These are phyloP conservation scores for Sanderia malayensis DNA, from an alignment of 30 jellyfish, hydroid and myxozoan genomes.

Conservation along the genomic window DNA sequence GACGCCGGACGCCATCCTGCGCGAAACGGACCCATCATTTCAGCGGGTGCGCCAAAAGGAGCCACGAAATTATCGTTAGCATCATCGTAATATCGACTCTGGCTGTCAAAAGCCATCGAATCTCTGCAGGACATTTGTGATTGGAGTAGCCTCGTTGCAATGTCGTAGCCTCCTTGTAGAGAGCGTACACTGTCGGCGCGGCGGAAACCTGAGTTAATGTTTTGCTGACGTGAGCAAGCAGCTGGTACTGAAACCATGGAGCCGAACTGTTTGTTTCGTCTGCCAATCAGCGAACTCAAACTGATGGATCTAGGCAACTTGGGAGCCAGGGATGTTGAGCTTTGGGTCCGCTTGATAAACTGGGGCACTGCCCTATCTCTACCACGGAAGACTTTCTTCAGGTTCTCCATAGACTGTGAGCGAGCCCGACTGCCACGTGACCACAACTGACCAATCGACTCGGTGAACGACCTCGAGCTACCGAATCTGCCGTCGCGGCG, in stretches of 20 bases:
- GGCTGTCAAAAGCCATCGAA: neutral
- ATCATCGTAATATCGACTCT: conserved; percentile 1
- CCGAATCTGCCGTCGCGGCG: conserved; percentile 57
- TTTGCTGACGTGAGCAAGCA: conserved; percentile 30
- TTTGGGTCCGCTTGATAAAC: conserved; percentile 39
- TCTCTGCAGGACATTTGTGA: neutral
- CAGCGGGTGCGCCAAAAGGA: neutral
- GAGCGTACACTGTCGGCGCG: conserved; percentile 67
- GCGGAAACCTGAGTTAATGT: conserved; percentile 29
- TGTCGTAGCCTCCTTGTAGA: conserved; percentile 53
- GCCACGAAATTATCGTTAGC: neutral
- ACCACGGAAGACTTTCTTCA: conserved; percentile 34
- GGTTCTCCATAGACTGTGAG: conserved; percentile 61
- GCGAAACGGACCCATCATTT: conserved; percentile 30
- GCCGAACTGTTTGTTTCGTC: conserved; percentile 33
- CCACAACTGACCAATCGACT: conserved; percentile 47
- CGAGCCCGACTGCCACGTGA: conserved; percentile 65
- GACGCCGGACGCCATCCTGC: conserved; percentile 67
- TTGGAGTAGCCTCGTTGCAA: conserved; percentile 51
- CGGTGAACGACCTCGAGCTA: conserved; percentile 65
- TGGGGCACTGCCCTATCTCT: conserved; percentile 23
- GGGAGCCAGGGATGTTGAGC: conserved; percentile 38
- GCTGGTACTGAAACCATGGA: conserved; percentile 48
- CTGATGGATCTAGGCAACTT: conserved; percentile 52
- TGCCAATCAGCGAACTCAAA: conserved; percentile 43